A percentile compares a stretch with the other conserved stretches of the same genome.
These are phyloP conservation scores for Delichon dasypus DNA, from an alignment of 2,797 vertebrate species.

Conservation along the genomic window DNA sequence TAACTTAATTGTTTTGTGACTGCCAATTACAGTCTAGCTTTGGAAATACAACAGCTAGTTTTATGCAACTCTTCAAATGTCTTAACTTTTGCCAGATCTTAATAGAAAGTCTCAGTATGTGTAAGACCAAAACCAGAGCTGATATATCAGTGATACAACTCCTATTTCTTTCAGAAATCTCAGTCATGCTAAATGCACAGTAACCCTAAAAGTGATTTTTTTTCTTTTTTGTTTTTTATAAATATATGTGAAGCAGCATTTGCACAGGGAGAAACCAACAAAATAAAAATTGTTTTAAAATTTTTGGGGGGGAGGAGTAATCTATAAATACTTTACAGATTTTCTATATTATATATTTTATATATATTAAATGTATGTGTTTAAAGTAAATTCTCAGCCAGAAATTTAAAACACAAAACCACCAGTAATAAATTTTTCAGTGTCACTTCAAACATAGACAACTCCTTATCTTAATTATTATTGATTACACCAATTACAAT, in stretches of 20 bases:
- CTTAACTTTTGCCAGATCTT: not conserved
- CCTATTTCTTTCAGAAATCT: not conserved
- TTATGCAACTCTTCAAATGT: not conserved
- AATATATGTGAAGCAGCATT: not conserved
- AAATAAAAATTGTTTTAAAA: not conserved
- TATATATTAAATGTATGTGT: not conserved
- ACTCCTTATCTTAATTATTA: not conserved
- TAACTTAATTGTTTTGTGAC: conserved; percentile 1
- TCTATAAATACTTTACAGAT: not conserved
- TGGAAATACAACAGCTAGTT: not conserved
- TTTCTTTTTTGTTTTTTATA: not conserved
- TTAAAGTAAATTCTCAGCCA: not conserved
- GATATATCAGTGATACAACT: not conserved
- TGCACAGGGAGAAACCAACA: not conserved
- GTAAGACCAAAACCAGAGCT: not conserved
- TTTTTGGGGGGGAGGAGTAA: not conserved
- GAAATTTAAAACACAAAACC: not conserved
- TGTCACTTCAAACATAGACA: not conserved
- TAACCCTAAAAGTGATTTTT: not conserved
- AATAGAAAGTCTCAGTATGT: not conserved
- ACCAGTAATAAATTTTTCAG: not conserved
- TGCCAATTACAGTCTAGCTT: not conserved
- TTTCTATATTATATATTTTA: not conserved
- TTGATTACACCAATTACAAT: not conserved
- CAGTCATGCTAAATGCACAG: not conserved